phyloP scores from a whole-genome alignment of 2,888 invertebrate species.

The Troides helena region DNA sequence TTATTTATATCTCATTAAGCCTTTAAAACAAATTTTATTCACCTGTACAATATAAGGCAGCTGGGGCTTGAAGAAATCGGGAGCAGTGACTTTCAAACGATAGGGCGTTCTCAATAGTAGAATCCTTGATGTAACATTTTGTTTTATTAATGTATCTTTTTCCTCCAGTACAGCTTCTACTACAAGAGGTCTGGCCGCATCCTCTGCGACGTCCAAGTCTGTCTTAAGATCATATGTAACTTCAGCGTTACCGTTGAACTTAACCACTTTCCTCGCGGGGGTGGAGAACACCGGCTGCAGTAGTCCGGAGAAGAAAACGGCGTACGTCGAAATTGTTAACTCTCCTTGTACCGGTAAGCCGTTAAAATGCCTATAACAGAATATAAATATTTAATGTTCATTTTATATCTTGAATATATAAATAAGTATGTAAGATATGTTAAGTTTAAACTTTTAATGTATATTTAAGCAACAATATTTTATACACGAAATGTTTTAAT shows the following conservation, averaged over 20 bases:
- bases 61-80: slow-evolving; percentile 94
- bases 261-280: slow-evolving; percentile 85
- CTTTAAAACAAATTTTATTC: slow-evolving; percentile 20
- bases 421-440: no score
- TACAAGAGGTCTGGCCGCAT: slow-evolving; percentile 90
- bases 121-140: slow-evolving; percentile 85
- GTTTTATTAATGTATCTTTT: slow-evolving; percentile 89
- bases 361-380: slow-evolving; percentile 85
- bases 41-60: slow-evolving; percentile 91
- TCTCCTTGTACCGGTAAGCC: slow-evolving; percentile 93
- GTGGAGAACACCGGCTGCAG: slow-evolving; percentile 89
- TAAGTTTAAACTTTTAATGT: no score
- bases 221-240: slow-evolving; percentile 88
- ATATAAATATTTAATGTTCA: neutral
- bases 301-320: slow-evolving; percentile 88
- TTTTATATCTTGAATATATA: neutral
- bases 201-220: slow-evolving; percentile 85
- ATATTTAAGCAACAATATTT: no score
- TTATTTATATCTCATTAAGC: neutral
- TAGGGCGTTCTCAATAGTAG: slow-evolving; percentile 81
- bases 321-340: slow-evolving; percentile 90
- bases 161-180: slow-evolving; percentile 95
- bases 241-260: slow-evolving; percentile 82
- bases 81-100: slow-evolving; percentile 88
- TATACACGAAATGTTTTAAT: no score